phyloP scores from a whole-genome alignment of 2,797 vertebrate genomes.

The Lagodon rhomboides region DNA sequence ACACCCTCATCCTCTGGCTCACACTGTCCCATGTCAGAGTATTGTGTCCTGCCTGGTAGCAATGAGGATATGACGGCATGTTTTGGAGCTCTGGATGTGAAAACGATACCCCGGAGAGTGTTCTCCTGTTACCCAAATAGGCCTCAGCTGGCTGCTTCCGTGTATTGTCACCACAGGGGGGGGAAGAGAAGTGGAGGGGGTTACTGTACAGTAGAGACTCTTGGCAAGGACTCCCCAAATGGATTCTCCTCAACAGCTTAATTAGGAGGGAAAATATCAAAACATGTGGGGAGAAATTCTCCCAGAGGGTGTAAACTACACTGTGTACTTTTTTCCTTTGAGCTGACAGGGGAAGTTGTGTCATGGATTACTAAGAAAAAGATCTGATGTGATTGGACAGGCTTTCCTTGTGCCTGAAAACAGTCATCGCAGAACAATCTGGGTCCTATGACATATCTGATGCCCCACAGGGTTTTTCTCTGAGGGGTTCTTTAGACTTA shows the following conservation, averaged over 20 bases:
- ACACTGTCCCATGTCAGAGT: constrained; percentile 58
- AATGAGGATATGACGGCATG: constrained; percentile 75
- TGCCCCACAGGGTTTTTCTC: constrained; percentile 29
- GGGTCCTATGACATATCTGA: constrained; percentile 1
- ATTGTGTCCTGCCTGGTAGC: constrained; percentile 62
- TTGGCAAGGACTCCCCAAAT: constrained; percentile 47
- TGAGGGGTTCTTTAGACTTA: neutral
- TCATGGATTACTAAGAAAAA: constrained; percentile 39
- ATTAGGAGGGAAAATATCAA: constrained; percentile 57
- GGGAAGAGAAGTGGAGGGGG: neutral
- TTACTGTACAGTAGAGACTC: constrained; percentile 21
- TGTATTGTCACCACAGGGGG: constrained; percentile 62
- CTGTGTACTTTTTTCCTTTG: constrained; percentile 48
- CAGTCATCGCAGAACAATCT: constrained; percentile 20
- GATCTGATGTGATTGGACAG: constrained; percentile 32
- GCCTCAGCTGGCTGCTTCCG: constrained; percentile 71
- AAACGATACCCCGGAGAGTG: constrained; percentile 73
- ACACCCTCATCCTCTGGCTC: constrained; percentile 72
- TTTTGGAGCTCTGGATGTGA: constrained; percentile 68
- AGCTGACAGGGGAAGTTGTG: constrained; percentile 42
- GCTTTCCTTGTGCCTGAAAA: constrained; percentile 29
- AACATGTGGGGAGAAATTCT: constrained; percentile 46
- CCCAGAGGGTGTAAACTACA: constrained; percentile 47
- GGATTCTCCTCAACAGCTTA: constrained; percentile 48
- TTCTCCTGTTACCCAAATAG: constrained; percentile 58